phyloP scores from a whole-genome alignment of 2,113 vertebrate genomes.

The Balaenoptera acutorostrata region DNA sequence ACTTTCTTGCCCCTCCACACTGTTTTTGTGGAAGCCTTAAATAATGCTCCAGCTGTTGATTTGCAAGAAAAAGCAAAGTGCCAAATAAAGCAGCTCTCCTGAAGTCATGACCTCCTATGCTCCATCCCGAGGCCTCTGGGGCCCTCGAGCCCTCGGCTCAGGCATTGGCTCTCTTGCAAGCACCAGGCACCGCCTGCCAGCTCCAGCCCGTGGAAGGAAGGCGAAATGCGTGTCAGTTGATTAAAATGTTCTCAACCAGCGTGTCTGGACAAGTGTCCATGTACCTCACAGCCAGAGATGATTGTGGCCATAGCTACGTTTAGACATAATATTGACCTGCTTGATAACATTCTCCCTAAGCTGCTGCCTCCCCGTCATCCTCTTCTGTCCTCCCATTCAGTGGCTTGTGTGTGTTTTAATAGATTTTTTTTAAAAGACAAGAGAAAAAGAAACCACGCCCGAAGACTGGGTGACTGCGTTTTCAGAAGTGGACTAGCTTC shows the following conservation, averaged over 20 bases:
- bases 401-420: not conserved
- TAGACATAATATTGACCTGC: not conserved
- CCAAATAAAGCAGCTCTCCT: not conserved
- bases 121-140: not conserved
- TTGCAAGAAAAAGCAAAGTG: not conserved
- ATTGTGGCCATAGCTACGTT: slow-evolving; percentile 60
- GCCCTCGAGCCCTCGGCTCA: not conserved
- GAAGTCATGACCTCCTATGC: not conserved
- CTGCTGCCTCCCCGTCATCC: not conserved
- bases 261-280: slow-evolving; percentile 16
- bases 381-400: not conserved
- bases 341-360: not conserved
- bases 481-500: not conserved
- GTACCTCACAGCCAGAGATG: slow-evolving; percentile 14
- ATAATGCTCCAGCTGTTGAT: not conserved
- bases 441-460: not conserved
- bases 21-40: not conserved
- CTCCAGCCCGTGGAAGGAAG: not conserved
- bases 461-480: not conserved
- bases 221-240: slow-evolving; percentile 1
- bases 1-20: not conserved
- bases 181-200: not conserved
- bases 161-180: too few relatives aligned
- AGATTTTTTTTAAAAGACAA: not conserved
- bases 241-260: not conserved